Conservation (phyloP, 2,113 vertebrate genomes). For the Zosterops japonicus region DNA sequence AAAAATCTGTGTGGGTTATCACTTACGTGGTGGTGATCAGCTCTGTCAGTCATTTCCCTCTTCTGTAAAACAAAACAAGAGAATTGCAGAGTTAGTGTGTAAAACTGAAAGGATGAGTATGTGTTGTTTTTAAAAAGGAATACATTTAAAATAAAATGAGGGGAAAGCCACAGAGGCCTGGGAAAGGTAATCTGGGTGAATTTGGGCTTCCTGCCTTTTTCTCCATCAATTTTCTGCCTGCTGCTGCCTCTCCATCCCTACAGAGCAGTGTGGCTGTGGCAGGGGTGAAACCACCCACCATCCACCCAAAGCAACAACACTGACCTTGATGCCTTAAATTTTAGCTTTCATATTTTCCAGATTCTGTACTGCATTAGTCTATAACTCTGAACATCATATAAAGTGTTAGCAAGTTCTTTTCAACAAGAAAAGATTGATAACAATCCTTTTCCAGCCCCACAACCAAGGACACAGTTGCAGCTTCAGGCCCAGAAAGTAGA, state of each 20-base stretch:
- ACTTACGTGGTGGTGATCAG: not conserved
- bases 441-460: not conserved
- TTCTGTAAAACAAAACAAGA: constrained; percentile 52
- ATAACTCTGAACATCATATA: not conserved
- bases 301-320: not conserved
- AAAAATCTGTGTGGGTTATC: not conserved
- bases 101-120: not conserved
- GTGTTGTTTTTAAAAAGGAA: not conserved
- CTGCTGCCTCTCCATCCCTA: not conserved
- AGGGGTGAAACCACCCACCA: not conserved
- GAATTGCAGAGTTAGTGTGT: not conserved
- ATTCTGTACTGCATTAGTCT: not conserved
- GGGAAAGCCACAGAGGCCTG: not conserved
- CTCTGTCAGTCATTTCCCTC: constrained; percentile 48
- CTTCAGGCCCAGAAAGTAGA: not conserved
- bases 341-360: not conserved
- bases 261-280: rapidly evolving
- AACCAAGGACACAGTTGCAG: not conserved
- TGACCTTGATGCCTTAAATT: too few relatives aligned
- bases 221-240: not conserved
- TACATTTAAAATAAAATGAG: not conserved
- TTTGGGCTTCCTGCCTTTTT: not conserved
- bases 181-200: not conserved
- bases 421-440: not conserved
- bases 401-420: not conserved